These are phyloP conservation scores for Platypus cylindrus DNA, from an alignment of 2,888 invertebrate species.

Conservation along the genomic window DNA sequence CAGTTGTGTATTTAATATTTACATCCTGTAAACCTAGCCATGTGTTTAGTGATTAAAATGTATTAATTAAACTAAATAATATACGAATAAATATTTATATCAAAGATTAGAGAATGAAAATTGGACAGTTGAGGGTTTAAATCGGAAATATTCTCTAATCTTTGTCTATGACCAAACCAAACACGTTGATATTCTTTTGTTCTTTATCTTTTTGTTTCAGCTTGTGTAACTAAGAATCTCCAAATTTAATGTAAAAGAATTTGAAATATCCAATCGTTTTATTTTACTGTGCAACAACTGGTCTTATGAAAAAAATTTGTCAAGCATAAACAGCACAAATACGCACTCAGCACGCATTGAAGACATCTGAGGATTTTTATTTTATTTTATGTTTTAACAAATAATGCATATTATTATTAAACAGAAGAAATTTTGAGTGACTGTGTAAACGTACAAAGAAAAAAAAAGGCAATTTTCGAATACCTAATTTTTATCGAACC, in stretches of 20 bases:
- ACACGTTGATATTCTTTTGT: conserved; percentile 13
- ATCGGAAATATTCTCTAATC: no score
- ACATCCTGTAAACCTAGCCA: no score
- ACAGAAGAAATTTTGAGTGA: conserved; percentile 38
- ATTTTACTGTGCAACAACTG: conserved; percentile 35
- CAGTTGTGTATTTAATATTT: no score
- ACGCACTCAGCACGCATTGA: conserved; percentile 80
- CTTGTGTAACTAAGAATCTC: conserved; percentile 50
- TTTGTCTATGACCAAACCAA: no score
- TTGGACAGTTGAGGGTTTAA: no score
- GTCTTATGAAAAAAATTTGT: conserved; percentile 25
- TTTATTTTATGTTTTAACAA: conserved; percentile 29
- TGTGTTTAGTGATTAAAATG: no score
- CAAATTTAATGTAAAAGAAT: conserved; percentile 41
- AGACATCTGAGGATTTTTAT: conserved; percentile 72
- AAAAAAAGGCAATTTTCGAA: conserved; percentile 28
- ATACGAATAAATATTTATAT: no score
- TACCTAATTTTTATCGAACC: conserved; percentile 21
- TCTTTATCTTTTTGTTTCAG: conserved; percentile 44
- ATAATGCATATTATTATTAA: no score
- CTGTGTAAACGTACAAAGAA: no score
- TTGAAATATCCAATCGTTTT: conserved; percentile 36
- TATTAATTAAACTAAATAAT: no score
- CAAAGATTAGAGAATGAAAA: no score
- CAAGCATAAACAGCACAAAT: conserved; percentile 39